These are phyloP conservation scores for Melinaea menophilus DNA, from an alignment of 2,888 invertebrate species.

Conservation along the genomic window DNA sequence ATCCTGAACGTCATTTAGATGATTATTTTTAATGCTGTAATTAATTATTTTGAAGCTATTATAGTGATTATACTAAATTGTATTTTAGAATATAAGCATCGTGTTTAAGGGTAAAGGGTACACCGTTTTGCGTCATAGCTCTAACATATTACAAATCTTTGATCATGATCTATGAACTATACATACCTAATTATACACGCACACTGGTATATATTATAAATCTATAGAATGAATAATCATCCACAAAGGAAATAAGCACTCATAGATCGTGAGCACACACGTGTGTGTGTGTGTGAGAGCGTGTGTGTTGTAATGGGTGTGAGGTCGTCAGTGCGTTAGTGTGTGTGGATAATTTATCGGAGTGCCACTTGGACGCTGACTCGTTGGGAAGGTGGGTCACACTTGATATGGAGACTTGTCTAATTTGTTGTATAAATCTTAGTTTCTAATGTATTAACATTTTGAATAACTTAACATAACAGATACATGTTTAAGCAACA, in stretches of 20 bases:
- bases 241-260: conserved; percentile 51
- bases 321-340: conserved; percentile 39
- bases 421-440: conserved; percentile 69
- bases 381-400: conserved; percentile 53
- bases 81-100: no score
- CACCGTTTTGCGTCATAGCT: no score
- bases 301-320: conserved; percentile 35
- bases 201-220: conserved; percentile 25
- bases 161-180: not conserved
- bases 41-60: conserved; percentile 3
- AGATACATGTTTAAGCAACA: conserved; percentile 43
- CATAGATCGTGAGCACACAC: conserved; percentile 41
- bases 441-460: conserved; percentile 72
- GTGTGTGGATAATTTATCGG: conserved; percentile 62
- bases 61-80: not conserved
- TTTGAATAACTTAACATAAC: conserved; percentile 60
- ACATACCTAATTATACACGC: not conserved
- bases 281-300: conserved; percentile 36
- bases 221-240: conserved; percentile 43
- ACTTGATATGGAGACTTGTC: conserved; percentile 72
- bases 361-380: conserved; percentile 45
- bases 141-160: no score
- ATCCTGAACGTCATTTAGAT: conserved; percentile 43
- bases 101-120: no score
- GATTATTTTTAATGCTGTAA: conserved; percentile 28